Base-by-base conservation (phyloP, 2,797 vertebrate genomes). In the Synanceia verrucosa region DNA sequence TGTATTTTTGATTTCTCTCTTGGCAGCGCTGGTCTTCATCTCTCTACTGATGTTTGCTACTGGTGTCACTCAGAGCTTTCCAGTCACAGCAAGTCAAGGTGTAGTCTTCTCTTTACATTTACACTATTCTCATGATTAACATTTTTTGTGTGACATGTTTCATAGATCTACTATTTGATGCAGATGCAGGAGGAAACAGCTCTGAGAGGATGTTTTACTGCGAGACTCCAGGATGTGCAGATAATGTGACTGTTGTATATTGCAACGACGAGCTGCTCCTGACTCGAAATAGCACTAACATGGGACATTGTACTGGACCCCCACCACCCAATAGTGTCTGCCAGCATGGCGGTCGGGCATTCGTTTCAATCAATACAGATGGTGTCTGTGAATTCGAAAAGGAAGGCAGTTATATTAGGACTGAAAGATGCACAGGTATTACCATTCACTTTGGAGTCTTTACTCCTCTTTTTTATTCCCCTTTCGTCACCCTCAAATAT, bases 261-360 rank as follows among this genome's bases (percentile, higher is more conserved):
- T 89, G 85, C 39, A 21, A 61, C 0, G 55, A 87, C 0, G 0
- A 0, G 1, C 0, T 0, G 0, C 0, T 73, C 1, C 4, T 6
- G 1, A 1, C 0, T 2, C 0, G 0, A n/a, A n/a, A n/a, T n/a
- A n/a, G n/a, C 2, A 0, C 0, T 2, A 0, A 0, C 12, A 57
- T 82, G 1, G 0, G 3, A 59, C 0, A 41, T 0, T 88, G 87
- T 19, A 6, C 9, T 5, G 39, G 51, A 7, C 26, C 0, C 4
- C 83, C 59, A 18, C 14, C 8, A 12, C 23, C 11, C 4, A 9
- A 24, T 2, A 23, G 4, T 4, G 43, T 61, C 39, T 89, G 85
- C 39, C 55, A 73, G 1, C 33, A 28, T 12, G 4, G 9, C 1
- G 72, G 70, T 1, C 57, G 2, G 0, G 65, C 63, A 6, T 85